phyloP scores from a whole-genome alignment of 2,113 vertebrate genomes.

The Aegypius monachus region DNA sequence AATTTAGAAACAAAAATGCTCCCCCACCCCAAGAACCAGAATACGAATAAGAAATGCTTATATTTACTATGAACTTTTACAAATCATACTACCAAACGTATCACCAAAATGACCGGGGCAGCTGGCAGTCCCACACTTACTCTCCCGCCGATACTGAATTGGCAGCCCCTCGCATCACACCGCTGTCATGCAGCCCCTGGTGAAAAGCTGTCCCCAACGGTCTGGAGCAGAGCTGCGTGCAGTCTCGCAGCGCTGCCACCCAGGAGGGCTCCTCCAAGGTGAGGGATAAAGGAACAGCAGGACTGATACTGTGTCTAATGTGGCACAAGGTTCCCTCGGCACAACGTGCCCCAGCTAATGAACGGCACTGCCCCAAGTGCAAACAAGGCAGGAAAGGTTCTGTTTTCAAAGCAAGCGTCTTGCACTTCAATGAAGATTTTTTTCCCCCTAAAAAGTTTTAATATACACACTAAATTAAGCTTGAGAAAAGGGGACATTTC shows the following conservation, averaged over 20 bases:
- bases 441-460: constrained; percentile 75
- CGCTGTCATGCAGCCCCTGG: accelerated
- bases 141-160: accelerated
- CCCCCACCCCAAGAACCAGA: not conserved
- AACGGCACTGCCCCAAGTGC: constrained; percentile 53
- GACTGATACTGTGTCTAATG: constrained; percentile 44
- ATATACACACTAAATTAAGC: constrained; percentile 86
- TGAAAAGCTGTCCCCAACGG: not conserved
- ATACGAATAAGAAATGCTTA: not conserved
- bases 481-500: constrained; percentile 80
- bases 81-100: not conserved
- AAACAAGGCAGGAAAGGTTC: constrained; percentile 52
- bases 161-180: not conserved
- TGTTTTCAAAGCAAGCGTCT: constrained; percentile 61
- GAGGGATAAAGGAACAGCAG: constrained; percentile 52
- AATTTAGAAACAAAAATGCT: not conserved
- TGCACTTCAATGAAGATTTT: constrained; percentile 69
- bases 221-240: not conserved
- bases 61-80: not conserved
- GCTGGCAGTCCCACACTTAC: not conserved
- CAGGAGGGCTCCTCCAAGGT: constrained; percentile 48
- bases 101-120: accelerated
- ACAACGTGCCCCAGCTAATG: constrained; percentile 39
- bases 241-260: not conserved
- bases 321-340: constrained; percentile 40